These are phyloP conservation scores for Peribatodes rhomboidaria DNA, from an alignment of 2,888 invertebrate species.

Conservation along the genomic window DNA sequence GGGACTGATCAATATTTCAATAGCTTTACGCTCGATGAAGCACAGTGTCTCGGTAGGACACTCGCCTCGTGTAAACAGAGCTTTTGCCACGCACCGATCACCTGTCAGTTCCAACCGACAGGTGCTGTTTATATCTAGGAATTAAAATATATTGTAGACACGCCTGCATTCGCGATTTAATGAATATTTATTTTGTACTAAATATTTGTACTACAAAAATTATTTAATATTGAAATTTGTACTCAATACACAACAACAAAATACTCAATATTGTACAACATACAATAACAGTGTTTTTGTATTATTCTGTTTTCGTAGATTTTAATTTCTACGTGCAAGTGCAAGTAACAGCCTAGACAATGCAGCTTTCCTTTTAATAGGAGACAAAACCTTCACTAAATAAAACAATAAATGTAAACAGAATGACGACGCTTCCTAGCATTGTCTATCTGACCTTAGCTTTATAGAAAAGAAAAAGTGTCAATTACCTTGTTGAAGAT, in stretches of 20 bases:
- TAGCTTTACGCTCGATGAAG: constrained; percentile 4
- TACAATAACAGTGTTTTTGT: no score
- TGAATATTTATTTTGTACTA: constrained; percentile 22
- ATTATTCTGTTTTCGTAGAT: no score
- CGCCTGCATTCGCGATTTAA: constrained; percentile 38
- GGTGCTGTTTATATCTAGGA: constrained; percentile 43
- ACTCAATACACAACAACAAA: no score
- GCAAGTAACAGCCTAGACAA: no score
- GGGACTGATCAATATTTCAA: not conserved
- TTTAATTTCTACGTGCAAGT: no score
- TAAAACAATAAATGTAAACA: constrained; percentile 1
- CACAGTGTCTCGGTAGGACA: constrained; percentile 5
- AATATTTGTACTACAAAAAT: not conserved
- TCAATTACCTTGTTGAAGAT: not conserved
- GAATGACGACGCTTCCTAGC: constrained; percentile 21
- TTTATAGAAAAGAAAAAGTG: not conserved
- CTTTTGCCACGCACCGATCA: constrained; percentile 30
- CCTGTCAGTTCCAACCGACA: constrained; percentile 37
- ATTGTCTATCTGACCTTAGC: constrained; percentile 25
- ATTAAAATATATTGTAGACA: constrained; percentile 41
- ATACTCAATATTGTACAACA: no score
- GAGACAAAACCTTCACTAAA: constrained; percentile 17
- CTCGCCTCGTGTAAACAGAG: constrained; percentile 20
- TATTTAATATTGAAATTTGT: not conserved
- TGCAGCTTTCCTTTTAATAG: not conserved